These are phyloP conservation scores for Nebria ingens DNA, from an alignment of 1,140 invertebrate genomes.

Conservation along the genomic window DNA sequence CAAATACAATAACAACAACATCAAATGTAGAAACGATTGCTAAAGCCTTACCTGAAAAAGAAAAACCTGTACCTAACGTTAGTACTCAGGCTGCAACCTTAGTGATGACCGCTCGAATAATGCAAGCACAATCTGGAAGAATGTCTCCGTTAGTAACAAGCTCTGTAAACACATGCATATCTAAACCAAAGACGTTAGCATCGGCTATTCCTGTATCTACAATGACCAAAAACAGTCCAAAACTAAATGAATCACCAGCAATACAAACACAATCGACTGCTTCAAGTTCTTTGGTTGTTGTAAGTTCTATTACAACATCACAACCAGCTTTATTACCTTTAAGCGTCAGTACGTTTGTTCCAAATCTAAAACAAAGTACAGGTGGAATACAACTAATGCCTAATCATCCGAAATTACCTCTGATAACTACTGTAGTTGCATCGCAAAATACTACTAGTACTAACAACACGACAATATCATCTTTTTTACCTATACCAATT, in stretches of 20 bases:
- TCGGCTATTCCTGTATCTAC: neutral
- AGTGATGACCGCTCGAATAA: conserved; percentile 12
- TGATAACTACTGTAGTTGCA: conserved; percentile 16
- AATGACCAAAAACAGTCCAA: neutral
- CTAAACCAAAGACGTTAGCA: conserved; percentile 15
- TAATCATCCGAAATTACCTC: conserved; percentile 23
- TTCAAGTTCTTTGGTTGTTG: neutral
- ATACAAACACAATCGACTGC: neutral
- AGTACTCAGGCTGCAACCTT: conserved; percentile 13
- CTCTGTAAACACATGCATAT: conserved; percentile 20
- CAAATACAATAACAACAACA: conserved; percentile 27
- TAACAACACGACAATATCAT: neutral
- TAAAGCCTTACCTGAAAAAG: conserved; percentile 21
- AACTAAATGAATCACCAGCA: neutral
- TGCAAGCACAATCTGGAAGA: neutral
- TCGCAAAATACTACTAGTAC: conserved; percentile 15
- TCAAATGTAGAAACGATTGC: conserved; percentile 23
- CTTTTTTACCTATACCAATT: neutral
- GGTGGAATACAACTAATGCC: conserved; percentile 21
- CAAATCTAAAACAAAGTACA: conserved; percentile 17
- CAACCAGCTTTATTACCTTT: conserved; percentile 30
- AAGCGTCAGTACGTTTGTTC: conserved; percentile 27
- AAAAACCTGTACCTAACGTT: conserved; percentile 17
- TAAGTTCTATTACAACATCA: neutral
- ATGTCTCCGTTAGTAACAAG: conserved; percentile 2